These are phyloP conservation scores for Phyllostomus hastatus DNA, from an alignment of 2,113 vertebrate species.

Conservation along the genomic window DNA sequence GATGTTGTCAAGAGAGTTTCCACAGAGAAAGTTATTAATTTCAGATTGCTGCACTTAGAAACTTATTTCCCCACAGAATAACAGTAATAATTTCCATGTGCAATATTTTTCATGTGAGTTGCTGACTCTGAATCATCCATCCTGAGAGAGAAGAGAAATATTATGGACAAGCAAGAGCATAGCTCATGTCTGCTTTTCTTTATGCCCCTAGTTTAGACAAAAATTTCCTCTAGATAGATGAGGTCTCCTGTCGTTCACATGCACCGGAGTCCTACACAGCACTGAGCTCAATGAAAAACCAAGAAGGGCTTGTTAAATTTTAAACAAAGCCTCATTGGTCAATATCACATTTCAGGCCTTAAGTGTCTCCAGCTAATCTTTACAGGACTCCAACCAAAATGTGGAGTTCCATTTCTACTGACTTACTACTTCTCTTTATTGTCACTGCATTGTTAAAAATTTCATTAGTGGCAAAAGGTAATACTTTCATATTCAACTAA, in stretches of 20 bases:
- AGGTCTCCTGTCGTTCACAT: neutral
- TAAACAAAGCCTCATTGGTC: neutral
- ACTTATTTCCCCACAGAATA: slow-evolving; percentile 66
- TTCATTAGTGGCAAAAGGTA: slow-evolving; percentile 13
- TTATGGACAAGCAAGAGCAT: slow-evolving; percentile 7
- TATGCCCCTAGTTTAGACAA: neutral
- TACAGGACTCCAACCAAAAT: neutral
- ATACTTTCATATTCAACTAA: neutral
- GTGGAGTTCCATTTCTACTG: neutral
- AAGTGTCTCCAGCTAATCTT: slow-evolving; percentile 2
- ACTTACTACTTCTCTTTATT: neutral
- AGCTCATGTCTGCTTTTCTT: neutral
- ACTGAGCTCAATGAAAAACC: neutral
- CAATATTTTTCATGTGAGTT: slow-evolving; percentile 55
- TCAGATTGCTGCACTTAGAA: slow-evolving; percentile 63
- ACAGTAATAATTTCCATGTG: slow-evolving; percentile 67
- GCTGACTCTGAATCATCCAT: slow-evolving; percentile 62
- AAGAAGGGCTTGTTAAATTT: slow-evolving; percentile 19
- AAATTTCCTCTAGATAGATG: neutral
- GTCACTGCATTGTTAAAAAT: neutral
- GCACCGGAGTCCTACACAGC: neutral
- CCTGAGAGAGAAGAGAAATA: slow-evolving; percentile 50
- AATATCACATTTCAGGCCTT: slow-evolving; percentile 18
- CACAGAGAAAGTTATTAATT: slow-evolving; percentile 70
- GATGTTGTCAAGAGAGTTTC: slow-evolving; percentile 67